phyloP scores from a whole-genome alignment of 2,797 vertebrate genomes.

The Melanotaenia nigrans region DNA sequence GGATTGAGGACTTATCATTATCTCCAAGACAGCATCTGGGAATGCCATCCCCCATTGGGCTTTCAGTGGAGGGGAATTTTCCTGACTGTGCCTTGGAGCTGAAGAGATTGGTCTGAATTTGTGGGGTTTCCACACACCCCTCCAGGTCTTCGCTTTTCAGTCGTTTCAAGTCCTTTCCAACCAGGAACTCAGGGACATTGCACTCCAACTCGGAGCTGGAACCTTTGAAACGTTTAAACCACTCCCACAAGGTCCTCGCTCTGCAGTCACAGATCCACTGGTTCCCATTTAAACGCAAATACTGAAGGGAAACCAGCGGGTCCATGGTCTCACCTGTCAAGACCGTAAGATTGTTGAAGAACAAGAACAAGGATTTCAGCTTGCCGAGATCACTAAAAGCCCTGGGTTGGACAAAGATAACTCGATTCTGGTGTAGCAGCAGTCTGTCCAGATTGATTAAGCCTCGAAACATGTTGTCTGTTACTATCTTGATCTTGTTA shows the following conservation, averaged over 20 bases:
- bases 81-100: constrained; percentile 85
- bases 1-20: constrained; percentile 91
- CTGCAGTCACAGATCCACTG: constrained; percentile 98
- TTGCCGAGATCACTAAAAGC: constrained; percentile 93
- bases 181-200: constrained; percentile 85
- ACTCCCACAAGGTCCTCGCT: constrained; percentile 94
- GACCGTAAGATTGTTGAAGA: constrained; percentile 95
- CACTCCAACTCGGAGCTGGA: constrained; percentile 96
- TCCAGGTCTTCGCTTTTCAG: constrained; percentile 89
- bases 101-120: constrained; percentile 86
- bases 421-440: constrained; percentile 93
- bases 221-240: constrained; percentile 97
- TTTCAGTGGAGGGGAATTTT: constrained; percentile 84
- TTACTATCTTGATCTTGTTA: constrained; percentile 94
- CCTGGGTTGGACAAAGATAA: constrained; percentile 87
- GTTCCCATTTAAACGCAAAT: constrained; percentile 95
- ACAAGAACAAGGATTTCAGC: constrained; percentile 93
- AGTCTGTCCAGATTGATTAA: constrained; percentile 93
- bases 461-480: constrained; percentile 93
- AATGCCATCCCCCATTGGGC: constrained; percentile 82
- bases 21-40: constrained; percentile 92
- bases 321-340: constrained; percentile 91
- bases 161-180: constrained; percentile 90
- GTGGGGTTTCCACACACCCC: constrained; percentile 87
- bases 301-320: constrained; percentile 90